Base-by-base conservation (phyloP, 1,140 invertebrate genomes). In the Chrysopa pallens region DNA sequence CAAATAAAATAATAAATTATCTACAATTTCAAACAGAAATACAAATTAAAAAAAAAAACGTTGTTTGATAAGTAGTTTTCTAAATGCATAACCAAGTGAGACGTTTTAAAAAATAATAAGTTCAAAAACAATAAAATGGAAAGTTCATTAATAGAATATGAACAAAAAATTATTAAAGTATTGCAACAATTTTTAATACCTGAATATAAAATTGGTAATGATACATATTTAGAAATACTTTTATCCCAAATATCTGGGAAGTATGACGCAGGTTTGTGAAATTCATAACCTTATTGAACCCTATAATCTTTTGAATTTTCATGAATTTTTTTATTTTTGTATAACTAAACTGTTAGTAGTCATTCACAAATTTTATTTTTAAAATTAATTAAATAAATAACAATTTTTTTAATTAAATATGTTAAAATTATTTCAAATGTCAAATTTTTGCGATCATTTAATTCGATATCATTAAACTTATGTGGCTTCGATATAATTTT, bases 211-310 rank as follows among this genome's bases (percentile, higher is more conserved):
- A 54, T 61, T 39, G 59, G 55, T 36, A 65, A 63, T 53, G 63
- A 66, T 62, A 58, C 61, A 52, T 67, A 66, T 55, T 57, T 69
- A 49, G 66, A 68, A 50, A 60, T 58, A 46, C 55, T 69, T 39
- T 46, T 68, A 40, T 57, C 63, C 39, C 63, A 69, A 49, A 50
- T 69, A 36, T 57, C 61, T 39, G 58, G 54, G 23, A 58, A 65
- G 40, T 46, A 50, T 47, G 53, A 59, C 52, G 45, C 51, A 51
- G 43, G 50, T 51, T 33, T 36, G 17, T 29, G 45, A 42, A 36
- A n/a, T 42, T 6, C 8, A 39, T 35, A 11, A 42, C 31, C 13
- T 43, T n/a, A 43, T 8, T 33, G 40, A 37, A 27, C 29, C 27
- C 1, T 43, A 7, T 36, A 11, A 29, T 13, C 12, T 31, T 39